phyloP scores from a whole-genome alignment of 2,797 vertebrate species.

The Peromyscus melanophrys region DNA sequence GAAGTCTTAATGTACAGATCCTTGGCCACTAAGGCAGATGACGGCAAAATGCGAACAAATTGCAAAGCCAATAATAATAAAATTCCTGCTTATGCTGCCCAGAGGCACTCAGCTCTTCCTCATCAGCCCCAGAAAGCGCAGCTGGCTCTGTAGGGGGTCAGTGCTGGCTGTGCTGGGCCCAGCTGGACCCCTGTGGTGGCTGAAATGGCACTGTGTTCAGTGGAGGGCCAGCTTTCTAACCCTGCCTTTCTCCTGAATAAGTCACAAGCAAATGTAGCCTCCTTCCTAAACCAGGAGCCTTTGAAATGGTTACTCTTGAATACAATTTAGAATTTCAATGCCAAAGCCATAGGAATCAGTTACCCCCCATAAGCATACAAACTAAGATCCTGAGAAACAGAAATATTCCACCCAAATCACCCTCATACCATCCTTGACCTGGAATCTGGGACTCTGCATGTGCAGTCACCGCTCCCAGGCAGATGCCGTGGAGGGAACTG shows the following conservation, averaged over 20 bases:
- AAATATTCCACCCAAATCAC: background rate
- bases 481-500: background rate
- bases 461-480: background rate
- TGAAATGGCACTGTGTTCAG: slow-evolving; percentile 72
- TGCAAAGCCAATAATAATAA: slow-evolving; percentile 83
- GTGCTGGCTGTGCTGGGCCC: slow-evolving; percentile 48
- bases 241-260: slow-evolving; percentile 67
- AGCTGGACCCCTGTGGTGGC: slow-evolving; percentile 59
- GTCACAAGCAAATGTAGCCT: slow-evolving; percentile 63
- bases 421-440: background rate
- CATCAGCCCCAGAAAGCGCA: slow-evolving; percentile 67
- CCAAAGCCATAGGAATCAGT: background rate
- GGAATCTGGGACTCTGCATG: background rate
- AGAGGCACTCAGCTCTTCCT: slow-evolving; percentile 60
- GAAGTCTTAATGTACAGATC: slow-evolving; percentile 75
- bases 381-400: slow-evolving; percentile 26
- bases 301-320: slow-evolving; percentile 15
- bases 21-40: slow-evolving; percentile 69
- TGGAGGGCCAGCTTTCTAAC: slow-evolving; percentile 69
- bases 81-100: slow-evolving; percentile 76
- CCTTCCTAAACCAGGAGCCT: background rate
- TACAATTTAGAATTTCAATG: slow-evolving; percentile 25
- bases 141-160: slow-evolving; percentile 72
- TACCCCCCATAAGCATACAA: background rate
- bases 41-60: slow-evolving; percentile 81